Percentiles rank a stretch among this genome's conserved stretches.
Conservation (phyloP, 1,140 invertebrate genomes). For the Calliphora vicina region DNA sequence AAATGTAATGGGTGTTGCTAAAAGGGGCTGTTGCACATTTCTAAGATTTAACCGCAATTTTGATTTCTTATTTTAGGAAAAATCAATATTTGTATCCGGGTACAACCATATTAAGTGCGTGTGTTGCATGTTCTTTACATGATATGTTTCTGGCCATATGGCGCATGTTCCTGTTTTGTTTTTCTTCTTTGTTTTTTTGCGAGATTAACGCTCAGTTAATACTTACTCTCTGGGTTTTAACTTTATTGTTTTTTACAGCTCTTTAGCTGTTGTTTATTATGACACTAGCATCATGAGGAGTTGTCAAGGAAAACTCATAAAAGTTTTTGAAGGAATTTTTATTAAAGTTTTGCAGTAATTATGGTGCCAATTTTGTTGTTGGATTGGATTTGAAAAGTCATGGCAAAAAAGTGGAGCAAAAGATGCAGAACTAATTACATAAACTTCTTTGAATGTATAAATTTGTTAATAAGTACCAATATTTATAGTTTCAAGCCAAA, state of each 20-base stretch:
- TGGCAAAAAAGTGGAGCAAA: too few species aligned
- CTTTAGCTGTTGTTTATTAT: too few species aligned
- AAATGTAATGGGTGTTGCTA: background rate
- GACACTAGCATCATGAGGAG: too few species aligned
- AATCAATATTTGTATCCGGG: slow-evolving; percentile 31
- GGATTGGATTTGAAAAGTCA: too few species aligned
- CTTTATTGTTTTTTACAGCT: background rate
- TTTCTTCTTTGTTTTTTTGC: background rate
- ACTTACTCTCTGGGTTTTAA: background rate
- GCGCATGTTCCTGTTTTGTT: background rate
- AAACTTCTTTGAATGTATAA: too few species aligned
- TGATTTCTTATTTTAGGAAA: background rate
- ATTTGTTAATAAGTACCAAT: too few species aligned
- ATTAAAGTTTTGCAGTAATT: too few species aligned
- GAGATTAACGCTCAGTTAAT: background rate
- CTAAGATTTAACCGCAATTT: slow-evolving; percentile 4
- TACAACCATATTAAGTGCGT: background rate
- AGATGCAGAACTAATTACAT: too few species aligned
- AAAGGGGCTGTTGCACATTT: slow-evolving; percentile 12
- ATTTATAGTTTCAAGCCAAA: too few species aligned
- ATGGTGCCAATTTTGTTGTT: too few species aligned
- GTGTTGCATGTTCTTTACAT: background rate
- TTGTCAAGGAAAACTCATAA: too few species aligned
- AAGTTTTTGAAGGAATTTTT: too few species aligned
- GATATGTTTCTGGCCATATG: background rate